Conservation (phyloP, 2,113 vertebrate genomes). For the Triplophysa dalaica region DNA sequence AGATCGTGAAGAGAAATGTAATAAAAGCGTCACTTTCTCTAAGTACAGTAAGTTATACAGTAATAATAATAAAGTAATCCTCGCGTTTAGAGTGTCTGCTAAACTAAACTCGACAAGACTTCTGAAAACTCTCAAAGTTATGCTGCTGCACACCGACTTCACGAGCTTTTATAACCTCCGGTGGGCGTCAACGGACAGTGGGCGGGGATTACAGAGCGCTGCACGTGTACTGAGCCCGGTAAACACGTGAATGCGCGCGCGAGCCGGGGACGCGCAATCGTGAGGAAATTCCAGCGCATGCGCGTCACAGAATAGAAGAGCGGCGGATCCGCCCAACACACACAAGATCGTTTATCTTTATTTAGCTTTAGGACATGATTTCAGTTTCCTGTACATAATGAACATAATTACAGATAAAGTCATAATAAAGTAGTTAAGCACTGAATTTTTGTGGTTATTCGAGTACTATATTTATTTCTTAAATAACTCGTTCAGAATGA, state of each 20-base stretch:
- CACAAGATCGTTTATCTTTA: too few relatives aligned
- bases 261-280: background rate
- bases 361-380: too few relatives aligned
- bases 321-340: background rate
- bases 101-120: too few relatives aligned
- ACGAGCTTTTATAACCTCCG: background rate
- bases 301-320: background rate
- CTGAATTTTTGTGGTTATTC: too few relatives aligned
- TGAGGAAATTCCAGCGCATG: background rate
- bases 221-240: constrained; percentile 58
- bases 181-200: constrained; percentile 21
- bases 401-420: too few relatives aligned
- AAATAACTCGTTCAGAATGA: too few relatives aligned
- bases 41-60: too few relatives aligned
- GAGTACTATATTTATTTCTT: too few relatives aligned
- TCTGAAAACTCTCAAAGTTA: background rate
- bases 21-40: too few relatives aligned
- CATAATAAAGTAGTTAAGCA: too few relatives aligned
- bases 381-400: too few relatives aligned
- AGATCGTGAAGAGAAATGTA: background rate
- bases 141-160: background rate
- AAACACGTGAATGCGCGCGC: constrained; percentile 59
- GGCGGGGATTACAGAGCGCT: constrained; percentile 45
- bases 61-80: too few relatives aligned
- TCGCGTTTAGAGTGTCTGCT: background rate